Evolutionary conservation across 2,888 invertebrate genomes (phyloP), one percentile per base, ranked within the genome.

Genomic region (Oligia strigilis): DNA sequence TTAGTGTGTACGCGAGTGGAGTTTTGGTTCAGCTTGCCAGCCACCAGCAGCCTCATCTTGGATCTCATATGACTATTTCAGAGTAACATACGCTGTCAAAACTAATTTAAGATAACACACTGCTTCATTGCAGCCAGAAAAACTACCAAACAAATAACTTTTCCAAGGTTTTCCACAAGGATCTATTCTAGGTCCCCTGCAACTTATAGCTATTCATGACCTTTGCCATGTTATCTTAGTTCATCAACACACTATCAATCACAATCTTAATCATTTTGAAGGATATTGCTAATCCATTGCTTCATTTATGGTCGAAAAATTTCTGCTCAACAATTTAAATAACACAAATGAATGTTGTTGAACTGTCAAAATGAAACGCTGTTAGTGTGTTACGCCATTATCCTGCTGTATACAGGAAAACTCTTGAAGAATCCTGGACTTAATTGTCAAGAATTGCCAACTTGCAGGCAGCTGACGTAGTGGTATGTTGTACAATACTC

Each of bases 131-230:
- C 19, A 55, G 5, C 52, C 17, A 52, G 17, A 52, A 11, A 8
- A 52, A 52, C 9, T 46, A 4, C 8, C n/a, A 17, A 19, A 52
- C 13, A 40, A 71, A 55, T 0, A 5, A 52, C 4, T 29, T 4
- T 4, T 36, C 6, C 14, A 19, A 49, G 14, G 40, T 46, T 9
- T 49, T 1, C 9, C 19, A n/a, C 60, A 36, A 40, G 60, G 14
- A 9, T 19, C 6, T 77, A 46, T 77, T 36, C n/a, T 77, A 29
- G 19, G 55, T 55, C 55, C 55, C 55, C 55, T 58, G 55, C 23
- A 23, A 9, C 23, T 58, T 55, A 19, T 55, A 55, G 5, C 55
- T 52, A 17, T 52, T 52, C 52, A 17, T 17, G 17, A 17, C 17
- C 17, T 55, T 55, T 55, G 8, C 19, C 19, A 19, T 17, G 55